phyloP scores from a whole-genome alignment of 2,113 vertebrate species.

The Cricetomys ansorgei region DNA sequence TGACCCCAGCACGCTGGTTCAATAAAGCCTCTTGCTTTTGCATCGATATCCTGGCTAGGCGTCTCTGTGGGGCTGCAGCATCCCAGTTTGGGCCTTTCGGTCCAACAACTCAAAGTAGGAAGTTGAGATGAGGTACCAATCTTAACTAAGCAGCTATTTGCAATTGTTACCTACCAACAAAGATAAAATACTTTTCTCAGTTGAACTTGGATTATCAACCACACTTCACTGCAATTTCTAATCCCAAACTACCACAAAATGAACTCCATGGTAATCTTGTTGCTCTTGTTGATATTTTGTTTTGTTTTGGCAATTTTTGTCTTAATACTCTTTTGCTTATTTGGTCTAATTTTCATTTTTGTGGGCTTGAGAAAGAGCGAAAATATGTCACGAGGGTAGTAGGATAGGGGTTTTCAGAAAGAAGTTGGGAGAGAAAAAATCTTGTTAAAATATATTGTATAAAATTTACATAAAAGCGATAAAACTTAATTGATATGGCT shows the following conservation, averaged over 20 bases:
- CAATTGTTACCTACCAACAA: not conserved
- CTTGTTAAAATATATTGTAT: not conserved
- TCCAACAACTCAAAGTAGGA: too few species aligned
- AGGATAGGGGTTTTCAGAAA: not conserved
- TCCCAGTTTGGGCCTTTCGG: too few species aligned
- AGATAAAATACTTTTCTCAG: not conserved
- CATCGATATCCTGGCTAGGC: too few species aligned
- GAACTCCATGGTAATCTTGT: not conserved
- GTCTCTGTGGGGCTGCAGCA: too few species aligned
- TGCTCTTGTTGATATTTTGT: not conserved
- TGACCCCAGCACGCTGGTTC: too few species aligned
- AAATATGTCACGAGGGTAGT: not conserved
- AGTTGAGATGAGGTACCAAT: not conserved
- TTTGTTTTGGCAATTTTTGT: not conserved
- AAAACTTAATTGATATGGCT: too few species aligned
- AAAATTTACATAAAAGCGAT: too few species aligned
- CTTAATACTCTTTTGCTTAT: too few species aligned
- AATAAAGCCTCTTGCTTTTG: too few species aligned
- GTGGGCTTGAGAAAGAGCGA: not conserved
- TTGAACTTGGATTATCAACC: not conserved
- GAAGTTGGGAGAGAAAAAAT: not conserved
- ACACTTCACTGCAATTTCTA: not conserved
- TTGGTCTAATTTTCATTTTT: not conserved
- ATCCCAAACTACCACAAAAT: not conserved
- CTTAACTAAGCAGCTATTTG: not conserved